Conservation (phyloP, 2,113 vertebrate genomes). For the Struthidea cinerea region DNA sequence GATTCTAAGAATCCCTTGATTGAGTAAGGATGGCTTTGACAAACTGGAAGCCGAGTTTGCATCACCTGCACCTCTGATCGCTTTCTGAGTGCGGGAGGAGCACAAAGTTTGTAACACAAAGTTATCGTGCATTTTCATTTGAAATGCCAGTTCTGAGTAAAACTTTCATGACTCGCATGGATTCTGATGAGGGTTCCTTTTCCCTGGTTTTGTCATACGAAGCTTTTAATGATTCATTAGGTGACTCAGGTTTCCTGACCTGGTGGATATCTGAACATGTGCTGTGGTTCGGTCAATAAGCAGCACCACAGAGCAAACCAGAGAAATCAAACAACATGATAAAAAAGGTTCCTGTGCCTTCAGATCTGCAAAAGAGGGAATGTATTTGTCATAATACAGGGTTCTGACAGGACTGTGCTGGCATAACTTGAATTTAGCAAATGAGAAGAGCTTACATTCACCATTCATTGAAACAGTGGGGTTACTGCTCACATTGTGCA, state of each 20-base stretch:
- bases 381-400: not conserved
- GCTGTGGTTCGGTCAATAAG: not conserved
- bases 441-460: not conserved
- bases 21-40: not conserved
- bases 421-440: not conserved
- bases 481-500: not conserved
- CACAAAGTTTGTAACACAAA: not conserved
- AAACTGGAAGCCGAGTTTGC: not conserved
- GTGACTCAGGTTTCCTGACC: not conserved
- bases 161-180: not conserved
- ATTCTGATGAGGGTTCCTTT: not conserved
- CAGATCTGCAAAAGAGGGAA: not conserved
- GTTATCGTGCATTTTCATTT: not conserved
- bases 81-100: not conserved
- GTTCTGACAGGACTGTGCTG: not conserved
- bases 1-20: not conserved
- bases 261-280: not conserved
- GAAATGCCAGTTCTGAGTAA: not conserved
- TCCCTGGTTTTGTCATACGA: not conserved
- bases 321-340: not conserved
- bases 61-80: accelerated
- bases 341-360: not conserved
- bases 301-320: not conserved
- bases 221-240: not conserved
- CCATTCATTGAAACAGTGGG: not conserved